Conservation (phyloP, 2,797 vertebrate genomes). For the Acrossocheilus wenchowensis region DNA sequence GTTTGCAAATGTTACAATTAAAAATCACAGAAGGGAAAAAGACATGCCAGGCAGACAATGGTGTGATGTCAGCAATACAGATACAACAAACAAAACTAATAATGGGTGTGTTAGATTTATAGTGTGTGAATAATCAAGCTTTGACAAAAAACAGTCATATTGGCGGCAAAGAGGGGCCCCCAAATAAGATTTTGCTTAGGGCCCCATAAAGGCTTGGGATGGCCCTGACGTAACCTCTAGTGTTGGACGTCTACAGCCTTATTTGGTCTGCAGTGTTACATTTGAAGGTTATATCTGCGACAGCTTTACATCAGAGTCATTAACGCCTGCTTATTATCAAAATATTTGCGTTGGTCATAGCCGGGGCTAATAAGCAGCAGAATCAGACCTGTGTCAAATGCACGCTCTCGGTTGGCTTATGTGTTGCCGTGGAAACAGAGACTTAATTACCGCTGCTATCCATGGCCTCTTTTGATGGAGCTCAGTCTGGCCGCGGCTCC, state of each 20-base stretch:
- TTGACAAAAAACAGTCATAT: too few species aligned
- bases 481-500: constrained; percentile 47
- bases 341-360: constrained; percentile 69
- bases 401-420: constrained; percentile 62
- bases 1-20: too few species aligned
- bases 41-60: too few species aligned
- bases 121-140: too few species aligned
- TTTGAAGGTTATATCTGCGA: constrained; percentile 29
- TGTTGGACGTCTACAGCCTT: background rate
- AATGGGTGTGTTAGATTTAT: too few species aligned
- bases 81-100: too few species aligned
- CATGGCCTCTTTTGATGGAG: constrained; percentile 58
- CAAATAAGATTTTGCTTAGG: too few species aligned
- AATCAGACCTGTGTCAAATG: constrained; percentile 45
- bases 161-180: too few species aligned
- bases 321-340: constrained; percentile 70
- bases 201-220: too few species aligned
- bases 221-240: background rate
- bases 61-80: too few species aligned
- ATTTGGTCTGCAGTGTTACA: background rate
- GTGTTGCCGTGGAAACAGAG: constrained; percentile 76
- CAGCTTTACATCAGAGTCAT: constrained; percentile 67
- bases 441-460: constrained; percentile 75
- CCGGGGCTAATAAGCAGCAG: constrained; percentile 59
- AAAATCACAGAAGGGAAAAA: too few species aligned